These are phyloP conservation scores for Drosophila prolongata DNA, from an alignment of 2,888 invertebrate species.

Conservation along the genomic window DNA sequence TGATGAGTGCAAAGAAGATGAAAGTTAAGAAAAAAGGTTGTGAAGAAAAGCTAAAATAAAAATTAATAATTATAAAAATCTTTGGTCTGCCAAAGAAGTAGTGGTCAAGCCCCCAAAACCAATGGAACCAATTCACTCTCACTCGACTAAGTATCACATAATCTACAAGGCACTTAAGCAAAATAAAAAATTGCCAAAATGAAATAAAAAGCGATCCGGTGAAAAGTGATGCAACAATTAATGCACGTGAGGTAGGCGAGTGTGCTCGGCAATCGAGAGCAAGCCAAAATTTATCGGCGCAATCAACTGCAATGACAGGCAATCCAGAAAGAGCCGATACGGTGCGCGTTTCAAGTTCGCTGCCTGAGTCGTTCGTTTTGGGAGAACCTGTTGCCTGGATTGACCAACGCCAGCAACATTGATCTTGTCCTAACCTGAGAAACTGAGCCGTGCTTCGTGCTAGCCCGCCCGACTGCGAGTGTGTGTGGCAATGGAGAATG, in stretches of 20 bases:
- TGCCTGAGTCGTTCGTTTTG: constrained; percentile 64
- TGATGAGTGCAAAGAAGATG: too few species aligned
- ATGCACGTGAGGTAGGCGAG: constrained; percentile 31
- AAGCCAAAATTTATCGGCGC: constrained; percentile 22
- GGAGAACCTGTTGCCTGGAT: constrained; percentile 68
- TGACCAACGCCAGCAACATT: constrained; percentile 68
- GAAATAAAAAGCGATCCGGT: constrained; percentile 21
- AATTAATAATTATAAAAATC: too few species aligned
- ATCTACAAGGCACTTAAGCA: constrained; percentile 25
- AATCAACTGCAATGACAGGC: constrained; percentile 60
- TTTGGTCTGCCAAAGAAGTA: too few species aligned
- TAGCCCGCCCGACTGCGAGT: constrained; percentile 8
- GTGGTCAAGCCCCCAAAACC: neutral
- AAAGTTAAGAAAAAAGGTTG: too few species aligned
- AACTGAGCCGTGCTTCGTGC: constrained; percentile 11
- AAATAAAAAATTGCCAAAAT: constrained; percentile 15
- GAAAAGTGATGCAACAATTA: constrained; percentile 61
- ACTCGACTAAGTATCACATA: constrained; percentile 28
- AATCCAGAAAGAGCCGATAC: constrained; percentile 29
- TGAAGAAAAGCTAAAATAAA: too few species aligned
- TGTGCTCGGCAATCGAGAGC: constrained; percentile 2
- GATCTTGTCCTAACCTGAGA: constrained; percentile 75
- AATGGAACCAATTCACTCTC: constrained; percentile 1
- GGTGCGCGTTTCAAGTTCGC: constrained; percentile 66
- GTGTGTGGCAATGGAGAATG: constrained; percentile 66